Base-by-base conservation (phyloP, 2,113 vertebrate species). In the Saccopteryx leptura region DNA sequence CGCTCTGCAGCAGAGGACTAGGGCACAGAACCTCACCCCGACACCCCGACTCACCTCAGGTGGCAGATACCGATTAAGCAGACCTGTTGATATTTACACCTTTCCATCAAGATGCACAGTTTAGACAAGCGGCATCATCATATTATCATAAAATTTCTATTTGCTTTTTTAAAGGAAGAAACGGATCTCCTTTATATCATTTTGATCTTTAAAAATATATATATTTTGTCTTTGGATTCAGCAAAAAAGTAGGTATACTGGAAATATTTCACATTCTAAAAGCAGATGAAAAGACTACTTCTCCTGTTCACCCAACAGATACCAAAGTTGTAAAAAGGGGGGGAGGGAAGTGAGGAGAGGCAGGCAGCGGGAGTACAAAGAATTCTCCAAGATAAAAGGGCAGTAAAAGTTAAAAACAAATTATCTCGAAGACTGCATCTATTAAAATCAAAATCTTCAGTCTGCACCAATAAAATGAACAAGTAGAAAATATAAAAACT, bases 171-270 rank as follows among this genome's bases (percentile, higher is more conserved):
- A 58, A 94, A 96, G 91, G 94, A 97, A 84, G 90, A 98, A 97
- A 97, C 72, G 79, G 87, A 75, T 18, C 94, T 88, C 85, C 85
- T 96, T 97, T 91, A 81, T 75, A 96, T 97, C 89, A 94, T 81
- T 97, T 95, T 97, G 68, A 98, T 97, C 90, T 98, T 96, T 97
- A 95, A 97, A 98, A 98, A 97, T 95, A 98, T 96, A 98, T 95
- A 97, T 95, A 89, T 97, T 97, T 91, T 96, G 97, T 98, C 97
- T 98, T 98, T 98, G 98, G 97, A 98, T 98, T 98, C 96, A 98
- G 97, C 96, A 98, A 98, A 97, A 96, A 96, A 93, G 80, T 95
- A 97, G 24, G 24, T 97, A 23, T 97, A 97, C 79, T 97, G 94
- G 95, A 97, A 97, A 97, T 94, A 96, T 89, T 71, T 66, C 95